Evolutionary conservation across 2,888 invertebrate genomes (phyloP), one percentile per base, ranked within the genome.

Genomic region (Chrysina gloriosa): DNA sequence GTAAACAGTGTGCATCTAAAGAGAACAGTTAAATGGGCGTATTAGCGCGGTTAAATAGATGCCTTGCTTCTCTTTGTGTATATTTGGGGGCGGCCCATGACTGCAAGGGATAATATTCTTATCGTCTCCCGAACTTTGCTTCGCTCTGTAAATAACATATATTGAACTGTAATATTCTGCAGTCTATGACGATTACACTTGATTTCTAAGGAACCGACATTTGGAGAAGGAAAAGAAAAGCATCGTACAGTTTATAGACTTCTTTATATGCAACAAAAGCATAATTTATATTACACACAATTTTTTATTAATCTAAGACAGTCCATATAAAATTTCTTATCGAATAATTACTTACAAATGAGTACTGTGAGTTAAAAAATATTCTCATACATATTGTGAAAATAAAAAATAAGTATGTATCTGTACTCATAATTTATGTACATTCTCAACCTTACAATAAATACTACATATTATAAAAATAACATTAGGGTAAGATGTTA

Each of bases 251-350:
- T n/a, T 56, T 56, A 25, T 56, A 50, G 4, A 19, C 39, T 25
- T 64, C 9, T 61, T 61, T 42, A 68, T 45, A 34, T 27, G 54
- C 52, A 63, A 65, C 47, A 56, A 48, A 54, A 27, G 67, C 65
- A 69, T 42, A 69, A 65, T 54, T 45, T 48, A 65, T 58, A 69
- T 48, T 69, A 25, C 50, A 65, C 31, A 64, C 56, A 56, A 34
- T 54, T 54, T 42, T 31, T 52, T 16, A 61, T 61, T 61, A 61
- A 61, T 64, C 39, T 68, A 67, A 54, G 67, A 71, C 71, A 71
- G 65, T 71, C 71, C 70, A 69, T 71, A 69, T 58, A 70, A 71
- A 71, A 70, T 64, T 69, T 61, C 42, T 61, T 42, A 61, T 42
- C 25, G 29, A 61, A 42, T 61, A 61, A 42, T 61, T 42, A 52